phyloP scores from a whole-genome alignment of 2,888 invertebrate species.

The Papilio gigon region DNA sequence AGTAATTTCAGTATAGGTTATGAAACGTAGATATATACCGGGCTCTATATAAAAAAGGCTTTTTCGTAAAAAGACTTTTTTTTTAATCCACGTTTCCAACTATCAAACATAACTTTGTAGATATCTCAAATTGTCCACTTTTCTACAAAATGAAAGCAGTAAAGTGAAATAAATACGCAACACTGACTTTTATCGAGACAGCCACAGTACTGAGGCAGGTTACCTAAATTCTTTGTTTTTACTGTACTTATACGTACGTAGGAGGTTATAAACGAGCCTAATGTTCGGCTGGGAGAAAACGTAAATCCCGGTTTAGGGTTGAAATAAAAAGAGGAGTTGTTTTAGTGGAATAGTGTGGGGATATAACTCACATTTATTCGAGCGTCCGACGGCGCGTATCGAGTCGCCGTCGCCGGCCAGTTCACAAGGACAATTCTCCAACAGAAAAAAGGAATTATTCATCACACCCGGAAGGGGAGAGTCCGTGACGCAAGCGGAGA shows the following conservation, averaged over 20 bases:
- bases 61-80: neutral
- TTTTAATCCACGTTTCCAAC: neutral
- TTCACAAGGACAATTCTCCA: conserved; percentile 80
- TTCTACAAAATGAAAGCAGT: conserved; percentile 26
- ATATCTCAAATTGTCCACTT: conserved; percentile 12
- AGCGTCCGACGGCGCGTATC: conserved; percentile 78
- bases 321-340: conserved; percentile 76
- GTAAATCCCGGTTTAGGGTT: conserved; percentile 73
- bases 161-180: conserved; percentile 26
- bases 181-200: conserved; percentile 30
- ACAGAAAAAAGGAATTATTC: conserved; percentile 82
- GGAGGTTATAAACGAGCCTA: conserved; percentile 61
- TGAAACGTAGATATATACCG: neutral
- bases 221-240: conserved; percentile 39
- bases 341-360: conserved; percentile 77
- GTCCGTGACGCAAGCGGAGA: conserved; percentile 80
- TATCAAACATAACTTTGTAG: conserved; percentile 3
- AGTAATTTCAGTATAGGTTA: too few relatives aligned
- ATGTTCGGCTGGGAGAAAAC: conserved; percentile 67
- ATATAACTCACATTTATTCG: conserved; percentile 80
- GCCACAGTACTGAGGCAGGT: conserved; percentile 21
- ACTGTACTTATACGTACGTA: conserved; percentile 46
- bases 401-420: conserved; percentile 70
- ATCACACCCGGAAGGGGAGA: conserved; percentile 83
- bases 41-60: neutral